Evolutionary conservation across 2,797 vertebrate species (phyloP).

Genomic region (Pterois miles): DNA sequence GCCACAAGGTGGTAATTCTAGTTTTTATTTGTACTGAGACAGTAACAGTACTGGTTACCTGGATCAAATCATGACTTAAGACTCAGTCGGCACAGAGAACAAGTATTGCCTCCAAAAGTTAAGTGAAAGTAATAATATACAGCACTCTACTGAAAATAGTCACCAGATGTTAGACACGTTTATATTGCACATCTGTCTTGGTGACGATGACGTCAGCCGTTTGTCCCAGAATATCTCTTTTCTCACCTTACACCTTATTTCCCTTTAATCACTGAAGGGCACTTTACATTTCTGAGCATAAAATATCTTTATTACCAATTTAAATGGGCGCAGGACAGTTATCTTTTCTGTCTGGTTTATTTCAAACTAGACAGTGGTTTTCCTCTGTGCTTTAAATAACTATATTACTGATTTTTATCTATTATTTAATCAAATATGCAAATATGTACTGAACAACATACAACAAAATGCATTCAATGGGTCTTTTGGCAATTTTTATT

Average conservation of each 20-base stretch:
- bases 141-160: neutral
- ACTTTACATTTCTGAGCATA: slow-evolving; percentile 8
- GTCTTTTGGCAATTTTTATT: no score
- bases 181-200: neutral
- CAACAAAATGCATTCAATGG: slow-evolving; percentile 1
- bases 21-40: neutral
- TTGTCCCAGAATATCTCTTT: slow-evolving; percentile 8
- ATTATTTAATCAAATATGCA: neutral
- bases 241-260: neutral
- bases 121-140: neutral
- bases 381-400: slow-evolving; percentile 29
- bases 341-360: slow-evolving; percentile 16
- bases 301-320: slow-evolving; percentile 36
- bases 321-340: slow-evolving; percentile 3
- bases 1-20: fast-evolving
- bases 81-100: neutral
- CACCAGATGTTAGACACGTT: neutral
- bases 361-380: slow-evolving; percentile 30
- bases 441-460: neutral
- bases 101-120: neutral
- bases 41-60: no score
- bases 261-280: slow-evolving; percentile 10
- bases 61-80: no score
- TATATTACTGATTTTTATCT: neutral
- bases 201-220: slow-evolving; percentile 13